A percentile compares a stretch with the other conserved stretches of the same genome.
Conservation (phyloP, 2,797 vertebrate species). For the Pangasius krempfi region DNA sequence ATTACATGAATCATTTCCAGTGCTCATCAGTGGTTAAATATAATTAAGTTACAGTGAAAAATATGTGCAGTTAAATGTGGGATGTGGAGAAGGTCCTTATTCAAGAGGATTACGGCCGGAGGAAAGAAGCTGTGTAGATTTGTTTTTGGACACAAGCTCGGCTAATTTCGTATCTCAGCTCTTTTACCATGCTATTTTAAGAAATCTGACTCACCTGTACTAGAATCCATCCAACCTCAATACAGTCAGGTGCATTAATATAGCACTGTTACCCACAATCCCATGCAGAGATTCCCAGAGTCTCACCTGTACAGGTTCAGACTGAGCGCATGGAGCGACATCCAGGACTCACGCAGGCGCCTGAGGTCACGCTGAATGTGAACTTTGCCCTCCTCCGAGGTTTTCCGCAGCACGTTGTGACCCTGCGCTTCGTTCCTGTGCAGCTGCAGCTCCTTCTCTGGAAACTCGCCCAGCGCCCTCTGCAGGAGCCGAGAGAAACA, state of each 20-base stretch:
- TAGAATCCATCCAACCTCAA: neutral
- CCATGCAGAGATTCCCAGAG: neutral
- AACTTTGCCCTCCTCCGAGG: conserved; percentile 82
- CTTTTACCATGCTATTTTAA: neutral
- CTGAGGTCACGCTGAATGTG: conserved; percentile 77
- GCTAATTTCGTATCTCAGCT: neutral
- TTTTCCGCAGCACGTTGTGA: conserved; percentile 75
- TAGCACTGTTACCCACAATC: neutral
- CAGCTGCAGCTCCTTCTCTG: conserved; percentile 86
- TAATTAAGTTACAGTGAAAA: too few species aligned
- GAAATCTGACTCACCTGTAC: neutral
- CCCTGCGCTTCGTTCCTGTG: conserved; percentile 79
- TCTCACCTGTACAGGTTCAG: conserved; percentile 73
- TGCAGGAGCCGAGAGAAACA: conserved; percentile 60
- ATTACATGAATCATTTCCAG: too few species aligned
- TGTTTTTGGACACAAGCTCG: neutral
- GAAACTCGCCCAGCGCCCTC: conserved; percentile 82
- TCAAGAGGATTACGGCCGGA: too few species aligned
- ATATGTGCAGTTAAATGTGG: too few species aligned
- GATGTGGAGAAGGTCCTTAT: too few species aligned
- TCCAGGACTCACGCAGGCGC: conserved; percentile 77
- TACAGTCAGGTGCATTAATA: neutral
- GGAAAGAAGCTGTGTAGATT: too few species aligned
- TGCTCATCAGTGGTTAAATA: too few species aligned
- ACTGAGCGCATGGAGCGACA: conserved; percentile 71